Evolutionary conservation across 2,797 vertebrate genomes (phyloP), one percentile per base, ranked within the genome.

Genomic region (Peromyscus nudipes): DNA sequence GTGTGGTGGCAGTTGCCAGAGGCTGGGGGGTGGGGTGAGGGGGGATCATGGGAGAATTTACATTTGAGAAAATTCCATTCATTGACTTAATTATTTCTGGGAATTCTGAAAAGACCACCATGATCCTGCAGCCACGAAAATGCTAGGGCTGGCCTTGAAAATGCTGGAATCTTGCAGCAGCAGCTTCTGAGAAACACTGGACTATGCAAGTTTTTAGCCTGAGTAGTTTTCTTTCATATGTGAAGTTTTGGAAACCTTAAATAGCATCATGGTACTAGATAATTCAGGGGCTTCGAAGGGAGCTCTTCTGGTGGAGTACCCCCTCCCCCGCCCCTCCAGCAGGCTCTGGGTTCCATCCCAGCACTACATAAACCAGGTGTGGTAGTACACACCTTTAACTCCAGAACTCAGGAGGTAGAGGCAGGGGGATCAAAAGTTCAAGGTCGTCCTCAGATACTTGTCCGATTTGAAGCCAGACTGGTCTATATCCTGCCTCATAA

Each of bases 71-170:
- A 96, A 98, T 97, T 98, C 97, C 97, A 97, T 97, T 97, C 97
- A 97, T 96, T 97, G 97, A 97, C 95, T 98, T 97, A 97, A 97
- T 97, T 97, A 97, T 97, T 97, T 98, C 97, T 97, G 97, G 97
- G 97, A 98, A 97, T 80, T 97, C 89, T 92, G 94, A 95, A 95
- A 96, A 97, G 98, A 97, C 98, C 98, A 97, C 98, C 98, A 81
- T 92, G 97, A 96, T 95, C 82, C 69, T 89, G 55, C 11, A 96
- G 96, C 96, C 17, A 0, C 0, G 79, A 95, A 95, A 92, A 97
- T 67, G 89, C 69, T 91, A 62, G 67, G 77, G 81, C 79, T 34
- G 9, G 43, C 91, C 46, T 96, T 93, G 73, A 62, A 94, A 96
- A 80, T 60, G 31, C 88, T 64, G 49, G 89, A 83, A 80, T 92